These are phyloP conservation scores for Lasioglossum calceatum DNA, from an alignment of 2,888 invertebrate genomes.

Conservation along the genomic window DNA sequence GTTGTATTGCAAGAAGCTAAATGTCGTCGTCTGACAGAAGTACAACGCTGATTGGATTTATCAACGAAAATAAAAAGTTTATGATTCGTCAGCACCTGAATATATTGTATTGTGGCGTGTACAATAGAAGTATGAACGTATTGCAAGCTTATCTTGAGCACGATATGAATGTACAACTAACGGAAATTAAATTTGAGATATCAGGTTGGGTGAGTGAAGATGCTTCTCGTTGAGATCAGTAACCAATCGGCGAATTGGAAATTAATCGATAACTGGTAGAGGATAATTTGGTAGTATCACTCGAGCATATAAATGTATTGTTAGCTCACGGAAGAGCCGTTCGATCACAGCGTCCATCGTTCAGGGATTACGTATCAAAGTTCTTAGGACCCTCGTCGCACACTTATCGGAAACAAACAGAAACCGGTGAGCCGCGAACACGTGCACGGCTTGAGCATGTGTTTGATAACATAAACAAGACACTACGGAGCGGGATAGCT, in stretches of 20 bases:
- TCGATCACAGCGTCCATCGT: slow-evolving; percentile 5
- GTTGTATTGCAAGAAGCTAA: no score
- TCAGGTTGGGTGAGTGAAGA: no score
- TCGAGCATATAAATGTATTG: background rate
- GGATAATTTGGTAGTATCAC: background rate
- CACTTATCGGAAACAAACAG: slow-evolving; percentile 6
- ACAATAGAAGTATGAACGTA: no score
- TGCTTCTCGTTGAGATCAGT: background rate
- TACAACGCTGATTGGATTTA: no score
- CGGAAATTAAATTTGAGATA: no score
- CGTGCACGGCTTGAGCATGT: background rate
- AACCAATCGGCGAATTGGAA: background rate
- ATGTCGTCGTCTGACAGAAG: no score
- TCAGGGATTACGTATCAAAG: background rate
- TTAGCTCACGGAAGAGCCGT: background rate
- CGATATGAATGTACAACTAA: no score
- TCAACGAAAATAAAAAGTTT: no score
- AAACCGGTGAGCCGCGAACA: background rate
- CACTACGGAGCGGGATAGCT: background rate
- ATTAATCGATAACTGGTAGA: background rate
- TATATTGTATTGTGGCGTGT: no score
- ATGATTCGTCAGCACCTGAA: no score
- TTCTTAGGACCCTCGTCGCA: background rate
- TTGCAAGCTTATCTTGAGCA: no score
- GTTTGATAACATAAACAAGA: background rate